Evolutionary conservation across 2,888 invertebrate genomes (phyloP), one percentile per base, ranked within the genome.

Genomic region (Gibbula magus): DNA sequence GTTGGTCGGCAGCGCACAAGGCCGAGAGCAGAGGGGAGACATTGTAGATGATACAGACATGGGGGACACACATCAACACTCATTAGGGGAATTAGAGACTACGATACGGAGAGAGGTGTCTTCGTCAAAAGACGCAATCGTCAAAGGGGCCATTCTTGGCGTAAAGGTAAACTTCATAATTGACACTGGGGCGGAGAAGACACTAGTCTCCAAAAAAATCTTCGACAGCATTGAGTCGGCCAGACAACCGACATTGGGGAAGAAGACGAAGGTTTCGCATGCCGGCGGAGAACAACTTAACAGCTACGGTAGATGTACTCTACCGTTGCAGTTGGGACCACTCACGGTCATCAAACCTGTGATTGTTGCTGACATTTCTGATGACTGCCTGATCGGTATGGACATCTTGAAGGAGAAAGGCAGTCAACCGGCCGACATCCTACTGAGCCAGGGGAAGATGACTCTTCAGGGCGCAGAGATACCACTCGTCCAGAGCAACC

Each of bases 311-410:
- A 81, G 73, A 56, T 79, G 53, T 16, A 52, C 52, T 16, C 79
- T 83, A 52, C 73, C 20, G 4, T 25, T 83, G 2, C 61, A 39
- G 22, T 66, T 81, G 3, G 78, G 73, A 5, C 18, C 67, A 13
- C 8, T 79, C 7, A 32, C 66, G 7, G 18, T 79, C 1, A 0
- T 52, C 16, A 16, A 18, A n/a, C 75, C 78, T 53, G 45, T 77
- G 13, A 76, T 79, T 22, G 78, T 83, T n/a, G 81, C 83, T 16
- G 81, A 83, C 16, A 83, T 83, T 10, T 79, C 81, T 45, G 81
- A 83, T 77, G 83, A 81, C 16, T 56, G 53, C 16, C 77, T 82
- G 16, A 32, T 83, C 7, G 83, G 83, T 16, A 67, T 82, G 51
- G 83, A 82, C 54, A 35, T 83, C 10, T 45, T 83, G 10, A 75